A percentile compares a stretch with the other conserved stretches of the same genome.
These are phyloP conservation scores for Xanthia icteritia DNA, from an alignment of 2,888 invertebrate genomes.

Conservation along the genomic window DNA sequence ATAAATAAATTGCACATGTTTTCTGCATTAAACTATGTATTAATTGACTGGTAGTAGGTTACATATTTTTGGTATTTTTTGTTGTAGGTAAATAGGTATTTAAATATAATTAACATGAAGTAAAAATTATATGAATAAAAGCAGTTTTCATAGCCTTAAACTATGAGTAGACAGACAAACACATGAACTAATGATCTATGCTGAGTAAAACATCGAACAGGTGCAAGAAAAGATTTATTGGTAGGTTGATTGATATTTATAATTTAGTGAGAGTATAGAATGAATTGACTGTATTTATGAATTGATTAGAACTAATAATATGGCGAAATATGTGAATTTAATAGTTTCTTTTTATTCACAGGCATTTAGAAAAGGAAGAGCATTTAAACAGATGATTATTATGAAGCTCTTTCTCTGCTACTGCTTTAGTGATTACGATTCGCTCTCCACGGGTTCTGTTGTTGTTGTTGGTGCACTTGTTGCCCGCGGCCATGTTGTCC, in stretches of 20 bases:
- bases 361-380: neutral
- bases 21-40: neutral
- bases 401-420: neutral
- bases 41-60: neutral
- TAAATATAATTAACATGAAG: neutral
- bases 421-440: constrained; percentile 23
- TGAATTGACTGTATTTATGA: too few species aligned
- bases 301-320: neutral
- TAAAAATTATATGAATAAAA: neutral
- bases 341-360: neutral
- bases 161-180: neutral
- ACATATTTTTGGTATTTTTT: neutral
- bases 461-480: constrained; percentile 23
- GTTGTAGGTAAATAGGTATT: neutral
- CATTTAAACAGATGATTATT: neutral
- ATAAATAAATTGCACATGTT: neutral
- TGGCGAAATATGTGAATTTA: neutral
- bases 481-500: constrained; percentile 39
- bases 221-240: constrained; percentile 14
- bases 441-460: constrained; percentile 37
- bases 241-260: neutral
- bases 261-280: neutral
- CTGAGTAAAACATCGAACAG: constrained; percentile 11
- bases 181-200: neutral
- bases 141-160: neutral